Evolutionary conservation across 2,888 invertebrate species (phyloP), one percentile per base, ranked within the genome.

Genomic region (Ornithoptera alexandrae): DNA sequence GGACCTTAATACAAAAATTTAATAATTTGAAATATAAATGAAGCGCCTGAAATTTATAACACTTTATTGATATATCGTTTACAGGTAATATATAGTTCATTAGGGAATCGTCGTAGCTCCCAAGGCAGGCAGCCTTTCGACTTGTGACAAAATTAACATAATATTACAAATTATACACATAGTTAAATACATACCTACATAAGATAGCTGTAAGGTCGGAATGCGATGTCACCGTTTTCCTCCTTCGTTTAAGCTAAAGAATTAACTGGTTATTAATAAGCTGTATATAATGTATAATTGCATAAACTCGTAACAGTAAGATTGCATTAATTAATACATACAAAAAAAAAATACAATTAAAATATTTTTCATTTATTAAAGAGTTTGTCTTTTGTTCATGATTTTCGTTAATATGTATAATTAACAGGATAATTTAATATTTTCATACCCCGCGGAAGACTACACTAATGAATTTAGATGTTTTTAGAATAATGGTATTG

Each of bases 41-140:
- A 18, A n/a, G n/a, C 18, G 53, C 53, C 18, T 53, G n/a, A 53
- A 53, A n/a, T n/a, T 53, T 0, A 8, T 18, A n/a, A n/a, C 18
- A 53, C n/a, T 50, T 50, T 53, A 53, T 53, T n/a, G 6, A 22
- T 57, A 65, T 39, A 65, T 57, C 42, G 22, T 39, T 58, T 39
- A 7, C 57, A n/a, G 36, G 10, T 39, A 58, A 50, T 63, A 63
- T n/a, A 22, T 65, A 65, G 22, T 42, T 5, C 42, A 39, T 24
- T 22, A 78, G 78, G 76, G 71, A 72, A 72, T 74, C 70, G 74
- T 77, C 83, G 85, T 84, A 85, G 85, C 86, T 80, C 74, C 77
- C 89, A 89, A 90, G 91, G 91, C 77, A 89, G 79, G 74, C 84
- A 74, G 86, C 89, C 88, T 90, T 89, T 90, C 89, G 84, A 87